Percentiles rank a stretch among this genome's conserved stretches.
These are phyloP conservation scores for Picathartes gymnocephalus DNA, from an alignment of 2,113 vertebrate genomes.

Conservation along the genomic window DNA sequence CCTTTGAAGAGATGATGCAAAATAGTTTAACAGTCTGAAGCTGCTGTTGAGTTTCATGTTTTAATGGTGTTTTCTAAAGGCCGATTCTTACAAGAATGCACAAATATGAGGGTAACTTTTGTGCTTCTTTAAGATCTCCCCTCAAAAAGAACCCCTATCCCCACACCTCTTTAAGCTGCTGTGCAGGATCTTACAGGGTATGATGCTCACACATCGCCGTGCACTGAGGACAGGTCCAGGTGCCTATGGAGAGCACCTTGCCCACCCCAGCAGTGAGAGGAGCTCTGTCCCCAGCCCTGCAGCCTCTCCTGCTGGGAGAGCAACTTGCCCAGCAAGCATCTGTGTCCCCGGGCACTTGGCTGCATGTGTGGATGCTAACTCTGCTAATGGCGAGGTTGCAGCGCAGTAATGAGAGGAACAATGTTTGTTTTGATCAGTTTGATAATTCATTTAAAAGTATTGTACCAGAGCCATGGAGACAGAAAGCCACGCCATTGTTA, in stretches of 20 bases:
- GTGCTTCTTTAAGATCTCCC: neutral
- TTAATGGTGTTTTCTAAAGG: neutral
- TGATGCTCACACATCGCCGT: accelerated
- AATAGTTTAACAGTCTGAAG: neutral
- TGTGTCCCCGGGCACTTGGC: neutral
- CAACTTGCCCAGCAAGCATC: neutral
- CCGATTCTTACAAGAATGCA: accelerated
- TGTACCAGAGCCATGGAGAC: neutral
- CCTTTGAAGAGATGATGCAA: neutral
- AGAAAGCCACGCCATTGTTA: conserved; percentile 24
- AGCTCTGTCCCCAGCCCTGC: neutral
- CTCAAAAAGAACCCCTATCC: neutral
- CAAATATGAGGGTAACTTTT: accelerated
- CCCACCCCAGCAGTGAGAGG: neutral
- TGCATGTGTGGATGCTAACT: neutral
- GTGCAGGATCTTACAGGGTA: accelerated
- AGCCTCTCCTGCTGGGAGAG: neutral
- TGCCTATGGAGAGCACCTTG: neutral
- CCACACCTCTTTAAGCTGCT: neutral
- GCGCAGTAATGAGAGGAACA: neutral
- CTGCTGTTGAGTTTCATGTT: neutral
- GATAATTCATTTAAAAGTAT: conserved; percentile 2
- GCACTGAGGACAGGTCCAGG: neutral
- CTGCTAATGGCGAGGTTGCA: neutral
- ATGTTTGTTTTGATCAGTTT: neutral